Evolutionary conservation across 2,113 vertebrate genomes (phyloP).

Genomic region (Oryzias javanicus): DNA sequence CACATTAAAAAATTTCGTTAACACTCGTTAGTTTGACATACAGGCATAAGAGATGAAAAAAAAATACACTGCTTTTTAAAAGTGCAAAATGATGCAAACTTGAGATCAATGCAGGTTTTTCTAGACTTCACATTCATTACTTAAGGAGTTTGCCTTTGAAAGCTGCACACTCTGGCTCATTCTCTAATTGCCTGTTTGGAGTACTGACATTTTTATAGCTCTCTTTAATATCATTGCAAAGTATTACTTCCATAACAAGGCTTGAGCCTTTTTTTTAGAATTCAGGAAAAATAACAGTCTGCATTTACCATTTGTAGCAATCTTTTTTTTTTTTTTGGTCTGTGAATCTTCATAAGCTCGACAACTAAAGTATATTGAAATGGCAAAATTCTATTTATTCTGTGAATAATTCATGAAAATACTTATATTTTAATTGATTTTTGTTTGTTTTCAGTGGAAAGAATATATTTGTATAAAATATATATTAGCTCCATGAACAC

Average conservation of each 20-base stretch:
- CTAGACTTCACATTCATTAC: slow-evolving; percentile 54
- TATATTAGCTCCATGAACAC: too few species aligned
- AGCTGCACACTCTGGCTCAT: slow-evolving; percentile 55
- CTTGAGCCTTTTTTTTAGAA: slow-evolving; percentile 50
- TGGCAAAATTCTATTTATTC: too few species aligned
- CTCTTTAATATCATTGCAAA: slow-evolving; percentile 66
- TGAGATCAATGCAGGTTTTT: slow-evolving; percentile 37
- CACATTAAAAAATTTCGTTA: too few species aligned
- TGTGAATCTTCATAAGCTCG: too few species aligned
- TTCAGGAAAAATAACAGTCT: slow-evolving; percentile 41
- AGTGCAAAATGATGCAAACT: slow-evolving; percentile 28
- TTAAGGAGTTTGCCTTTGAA: slow-evolving; percentile 57
- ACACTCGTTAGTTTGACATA: too few species aligned
- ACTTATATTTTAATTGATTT: too few species aligned
- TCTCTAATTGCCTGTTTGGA: slow-evolving; percentile 65
- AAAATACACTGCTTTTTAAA: slow-evolving; percentile 16
- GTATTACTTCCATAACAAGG: slow-evolving; percentile 59
- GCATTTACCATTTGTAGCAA: slow-evolving; percentile 40
- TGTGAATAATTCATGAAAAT: too few species aligned
- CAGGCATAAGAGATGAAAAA: slow-evolving; percentile 5
- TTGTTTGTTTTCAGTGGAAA: too few species aligned
- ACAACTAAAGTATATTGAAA: too few species aligned
- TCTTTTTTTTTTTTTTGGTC: slow-evolving; percentile 19
- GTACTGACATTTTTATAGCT: slow-evolving; percentile 65
- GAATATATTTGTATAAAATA: too few species aligned